Conservation (phyloP, 2,113 vertebrate species). For the Pantherophis guttatus region DNA sequence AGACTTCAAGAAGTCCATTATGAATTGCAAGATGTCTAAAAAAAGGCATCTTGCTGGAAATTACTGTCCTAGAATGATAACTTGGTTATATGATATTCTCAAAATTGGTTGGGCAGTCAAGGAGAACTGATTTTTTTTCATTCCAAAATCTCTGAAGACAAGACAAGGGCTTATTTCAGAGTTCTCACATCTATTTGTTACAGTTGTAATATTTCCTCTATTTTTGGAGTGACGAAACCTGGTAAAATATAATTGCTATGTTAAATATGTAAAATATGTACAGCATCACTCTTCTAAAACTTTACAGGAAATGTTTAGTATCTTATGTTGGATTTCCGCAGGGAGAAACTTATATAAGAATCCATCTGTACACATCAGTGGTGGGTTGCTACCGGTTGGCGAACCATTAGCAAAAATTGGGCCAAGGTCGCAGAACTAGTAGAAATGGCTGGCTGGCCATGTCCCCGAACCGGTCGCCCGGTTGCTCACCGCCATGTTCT, state of each 20-base stretch:
- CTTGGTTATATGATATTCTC: background rate
- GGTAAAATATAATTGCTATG: background rate
- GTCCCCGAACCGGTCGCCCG: too few species aligned
- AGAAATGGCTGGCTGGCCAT: too few species aligned
- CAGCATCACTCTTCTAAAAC: background rate
- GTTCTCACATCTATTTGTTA: background rate
- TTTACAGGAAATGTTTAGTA: background rate
- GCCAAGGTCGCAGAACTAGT: too few species aligned
- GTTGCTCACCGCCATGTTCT: too few species aligned
- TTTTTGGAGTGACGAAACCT: background rate
- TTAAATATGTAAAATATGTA: background rate
- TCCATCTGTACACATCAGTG: background rate
- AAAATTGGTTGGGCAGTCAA: background rate
- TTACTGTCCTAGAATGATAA: background rate
- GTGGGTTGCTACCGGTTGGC: too few species aligned
- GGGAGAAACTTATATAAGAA: background rate
- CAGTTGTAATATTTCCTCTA: background rate
- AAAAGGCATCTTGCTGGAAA: background rate
- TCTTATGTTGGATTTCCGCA: background rate
- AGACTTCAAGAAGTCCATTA: background rate
- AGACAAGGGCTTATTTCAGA: background rate
- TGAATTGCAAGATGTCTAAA: background rate
- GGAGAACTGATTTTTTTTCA: background rate
- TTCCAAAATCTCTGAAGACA: background rate
- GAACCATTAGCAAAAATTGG: too few species aligned